Conservation (phyloP, 2,888 invertebrate species). For the Spilosoma lubricipeda region DNA sequence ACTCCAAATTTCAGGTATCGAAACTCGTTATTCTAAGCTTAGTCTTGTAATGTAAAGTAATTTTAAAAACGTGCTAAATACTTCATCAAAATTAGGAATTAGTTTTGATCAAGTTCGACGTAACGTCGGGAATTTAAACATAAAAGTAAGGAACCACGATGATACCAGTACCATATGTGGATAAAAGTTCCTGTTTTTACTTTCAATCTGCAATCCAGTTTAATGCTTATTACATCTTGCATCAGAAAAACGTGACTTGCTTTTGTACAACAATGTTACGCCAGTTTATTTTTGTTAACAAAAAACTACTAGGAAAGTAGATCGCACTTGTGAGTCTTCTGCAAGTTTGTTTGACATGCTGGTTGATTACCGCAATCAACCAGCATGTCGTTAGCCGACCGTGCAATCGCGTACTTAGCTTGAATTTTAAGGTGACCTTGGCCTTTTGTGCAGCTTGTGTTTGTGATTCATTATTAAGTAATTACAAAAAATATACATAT, state of each 20-base stretch:
- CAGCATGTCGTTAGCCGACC: background rate
- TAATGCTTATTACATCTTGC: background rate
- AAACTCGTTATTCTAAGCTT: background rate
- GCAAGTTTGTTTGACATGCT: background rate
- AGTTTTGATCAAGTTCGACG: conserved; percentile 42
- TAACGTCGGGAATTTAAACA: conserved; percentile 39
- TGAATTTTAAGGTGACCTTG: background rate
- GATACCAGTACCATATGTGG: conserved; percentile 14
- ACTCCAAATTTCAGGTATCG: background rate
- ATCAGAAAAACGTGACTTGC: conserved; percentile 11
- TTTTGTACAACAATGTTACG: conserved; percentile 4
- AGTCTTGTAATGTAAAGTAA: background rate
- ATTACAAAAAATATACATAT: background rate
- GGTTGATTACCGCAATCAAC: background rate
- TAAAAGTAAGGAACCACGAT: conserved; percentile 33
- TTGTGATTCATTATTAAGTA: background rate
- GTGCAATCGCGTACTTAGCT: background rate
- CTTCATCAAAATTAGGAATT: conserved; percentile 18
- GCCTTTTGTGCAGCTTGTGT: background rate
- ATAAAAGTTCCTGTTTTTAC: conserved; percentile 39
- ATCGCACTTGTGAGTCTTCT: background rate
- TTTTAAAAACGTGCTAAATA: background rate
- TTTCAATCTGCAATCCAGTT: conserved; percentile 34
- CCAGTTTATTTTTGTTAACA: background rate
- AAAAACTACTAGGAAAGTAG: background rate